A percentile compares a stretch with the other conserved stretches of the same genome.
Conservation (phyloP, 2,113 vertebrate genomes). For the Hydropotes inermis region DNA sequence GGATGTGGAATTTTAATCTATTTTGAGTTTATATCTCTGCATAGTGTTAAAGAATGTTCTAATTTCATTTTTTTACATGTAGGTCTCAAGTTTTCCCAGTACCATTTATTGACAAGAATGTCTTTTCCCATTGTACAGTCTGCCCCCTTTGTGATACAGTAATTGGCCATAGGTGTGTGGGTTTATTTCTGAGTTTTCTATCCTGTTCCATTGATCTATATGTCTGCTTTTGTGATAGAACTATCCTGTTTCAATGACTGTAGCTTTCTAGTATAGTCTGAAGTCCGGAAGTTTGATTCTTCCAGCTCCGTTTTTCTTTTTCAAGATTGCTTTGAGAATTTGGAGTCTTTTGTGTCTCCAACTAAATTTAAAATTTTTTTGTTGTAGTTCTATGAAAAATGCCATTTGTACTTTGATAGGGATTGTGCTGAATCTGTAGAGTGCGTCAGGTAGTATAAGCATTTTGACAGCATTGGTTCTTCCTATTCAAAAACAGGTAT, state of each 20-base stretch:
- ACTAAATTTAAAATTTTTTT: not conserved
- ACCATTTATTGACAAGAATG: not conserved
- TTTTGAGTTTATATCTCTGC: not conserved
- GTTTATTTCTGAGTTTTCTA: not conserved
- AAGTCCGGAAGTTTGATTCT: not conserved
- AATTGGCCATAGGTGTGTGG: not conserved
- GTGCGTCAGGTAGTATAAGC: accelerated
- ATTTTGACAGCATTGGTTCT: not conserved
- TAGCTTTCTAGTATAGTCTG: not conserved
- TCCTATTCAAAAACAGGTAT: not conserved
- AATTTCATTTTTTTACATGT: not conserved
- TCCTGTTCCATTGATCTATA: not conserved
- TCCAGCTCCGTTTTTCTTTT: not conserved
- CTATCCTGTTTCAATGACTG: not conserved
- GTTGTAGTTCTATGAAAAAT: not conserved
- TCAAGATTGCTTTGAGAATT: not conserved
- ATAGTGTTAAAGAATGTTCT: not conserved
- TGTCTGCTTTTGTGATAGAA: not conserved
- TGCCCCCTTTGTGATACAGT: not conserved
- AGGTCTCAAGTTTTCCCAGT: not conserved
- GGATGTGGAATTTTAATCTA: not conserved
- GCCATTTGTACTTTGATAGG: not conserved
- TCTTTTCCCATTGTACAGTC: not conserved
- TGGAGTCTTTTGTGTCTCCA: not conserved
- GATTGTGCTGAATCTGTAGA: not conserved